Percentiles rank a stretch among this genome's conserved stretches.
phyloP scores from a whole-genome alignment of 2,797 vertebrate genomes.

The Spinibarbus caldwelli region DNA sequence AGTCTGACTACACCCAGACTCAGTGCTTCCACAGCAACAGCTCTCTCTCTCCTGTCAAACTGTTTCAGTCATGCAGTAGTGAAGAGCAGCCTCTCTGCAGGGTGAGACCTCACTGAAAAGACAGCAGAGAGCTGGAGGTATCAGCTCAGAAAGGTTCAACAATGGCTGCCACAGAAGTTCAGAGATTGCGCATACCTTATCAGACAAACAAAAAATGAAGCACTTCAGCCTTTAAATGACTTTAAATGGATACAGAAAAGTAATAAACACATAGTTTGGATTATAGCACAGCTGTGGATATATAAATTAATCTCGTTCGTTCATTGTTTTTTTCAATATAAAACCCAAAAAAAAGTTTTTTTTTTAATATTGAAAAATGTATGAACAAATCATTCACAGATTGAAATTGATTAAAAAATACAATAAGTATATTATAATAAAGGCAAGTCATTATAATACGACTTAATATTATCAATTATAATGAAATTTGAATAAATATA shows the following conservation, averaged over 20 bases:
- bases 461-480: background rate
- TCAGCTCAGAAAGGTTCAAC: conserved; percentile 37
- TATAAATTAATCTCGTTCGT: background rate
- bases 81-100: conserved; percentile 31
- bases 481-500: background rate
- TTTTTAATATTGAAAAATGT: too few species aligned
- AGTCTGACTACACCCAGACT: conserved; percentile 13
- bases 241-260: background rate
- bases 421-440: background rate
- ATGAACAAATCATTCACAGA: too few species aligned
- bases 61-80: conserved; percentile 43
- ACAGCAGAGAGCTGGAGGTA: conserved; percentile 23
- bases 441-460: too few species aligned
- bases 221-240: background rate
- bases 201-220: background rate
- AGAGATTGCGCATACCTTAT: background rate
- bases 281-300: background rate
- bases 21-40: conserved; percentile 34
- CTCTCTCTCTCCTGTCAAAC: conserved; percentile 36
- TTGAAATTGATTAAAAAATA: background rate
- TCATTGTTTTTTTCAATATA: background rate
- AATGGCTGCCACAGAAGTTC: conserved; percentile 11
- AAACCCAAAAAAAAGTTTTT: background rate
- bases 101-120: conserved; percentile 32
- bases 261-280: background rate